Evolutionary conservation across 2,797 vertebrate species (phyloP), one percentile per base, ranked within the genome.

Genomic region (Anabacerthia variegaticeps): DNA sequence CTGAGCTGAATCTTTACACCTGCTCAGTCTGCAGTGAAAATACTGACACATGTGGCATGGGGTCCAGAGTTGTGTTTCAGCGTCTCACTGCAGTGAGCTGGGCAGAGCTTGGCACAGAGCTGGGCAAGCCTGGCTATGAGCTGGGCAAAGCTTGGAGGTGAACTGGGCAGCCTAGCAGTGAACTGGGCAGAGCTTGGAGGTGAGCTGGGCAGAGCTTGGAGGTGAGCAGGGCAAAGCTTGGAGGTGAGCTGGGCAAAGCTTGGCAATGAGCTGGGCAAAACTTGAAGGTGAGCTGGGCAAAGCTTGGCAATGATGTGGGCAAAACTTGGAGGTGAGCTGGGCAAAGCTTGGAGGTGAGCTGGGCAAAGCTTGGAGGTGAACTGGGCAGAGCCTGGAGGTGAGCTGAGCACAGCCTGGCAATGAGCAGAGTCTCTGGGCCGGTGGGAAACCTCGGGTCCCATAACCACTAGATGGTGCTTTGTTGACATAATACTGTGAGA

Each of bases 401-500:
- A 7, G 6, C 2, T 2, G 34, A 61, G 61, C 36, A 66, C 32
- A 85, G 36, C 11, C 4, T 7, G 39, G 72, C 72, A 68, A 30
- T 8, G 46, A 9, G 48, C 8, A 9, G 67, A 68, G 55, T 13
- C 19, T 44, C 36, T 5, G 3, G 54, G 18, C 10, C 0, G 68
- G 65, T 3, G 0, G 58, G 41, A 16, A 69, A 56, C 72, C 10
- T 48, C 0, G 9, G 51, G 83, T 58, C 82, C 85, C 69, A 62
- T 39, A 63, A 55, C 96, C 96, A 91, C 96, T 96, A 97, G 96
- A 84, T 96, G 96, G 96, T 88, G 96, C 96, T 85, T 96, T 78
- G 88, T 61, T 84, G 94, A 92, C 94, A 54, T 2, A 49, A 19
- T 30, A 94, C 22, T 20, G 63, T 36, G 76, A 62, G 63, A 14